Conservation (phyloP, 2,888 invertebrate species). For the Dione juno region DNA sequence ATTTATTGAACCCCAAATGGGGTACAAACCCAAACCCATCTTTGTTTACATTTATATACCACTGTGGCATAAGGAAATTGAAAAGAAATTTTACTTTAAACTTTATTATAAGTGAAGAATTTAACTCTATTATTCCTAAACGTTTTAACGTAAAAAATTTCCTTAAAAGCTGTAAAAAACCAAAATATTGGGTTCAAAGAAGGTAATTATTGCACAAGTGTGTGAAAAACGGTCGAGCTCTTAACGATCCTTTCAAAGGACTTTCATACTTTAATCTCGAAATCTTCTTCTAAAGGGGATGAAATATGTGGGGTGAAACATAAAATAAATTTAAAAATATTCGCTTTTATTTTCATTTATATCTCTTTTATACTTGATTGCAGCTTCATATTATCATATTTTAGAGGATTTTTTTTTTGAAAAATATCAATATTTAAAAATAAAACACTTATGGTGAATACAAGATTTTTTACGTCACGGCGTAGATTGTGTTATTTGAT, state of each 20-base stretch:
- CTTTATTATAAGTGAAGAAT: too few relatives aligned
- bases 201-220: constrained; percentile 26
- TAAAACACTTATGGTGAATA: too few relatives aligned
- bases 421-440: too few relatives aligned
- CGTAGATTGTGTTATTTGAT: too few relatives aligned
- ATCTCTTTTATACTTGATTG: neutral
- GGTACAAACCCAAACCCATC: too few relatives aligned
- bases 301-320: neutral
- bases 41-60: too few relatives aligned
- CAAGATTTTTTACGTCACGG: too few relatives aligned
- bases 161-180: neutral
- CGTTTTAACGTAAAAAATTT: neutral
- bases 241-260: constrained; percentile 24
- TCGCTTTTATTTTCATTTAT: neutral
- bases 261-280: constrained; percentile 16
- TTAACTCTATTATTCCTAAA: neutral
- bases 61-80: too few relatives aligned
- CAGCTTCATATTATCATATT: neutral
- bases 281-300: neutral
- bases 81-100: too few relatives aligned
- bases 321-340: constrained; percentile 6
- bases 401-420: too few relatives aligned
- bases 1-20: too few relatives aligned
- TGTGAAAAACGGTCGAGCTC: constrained; percentile 22
- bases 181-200: constrained; percentile 25